These are phyloP conservation scores for Caiman crocodilus DNA, from an alignment of 2,797 vertebrate genomes.

Conservation along the genomic window DNA sequence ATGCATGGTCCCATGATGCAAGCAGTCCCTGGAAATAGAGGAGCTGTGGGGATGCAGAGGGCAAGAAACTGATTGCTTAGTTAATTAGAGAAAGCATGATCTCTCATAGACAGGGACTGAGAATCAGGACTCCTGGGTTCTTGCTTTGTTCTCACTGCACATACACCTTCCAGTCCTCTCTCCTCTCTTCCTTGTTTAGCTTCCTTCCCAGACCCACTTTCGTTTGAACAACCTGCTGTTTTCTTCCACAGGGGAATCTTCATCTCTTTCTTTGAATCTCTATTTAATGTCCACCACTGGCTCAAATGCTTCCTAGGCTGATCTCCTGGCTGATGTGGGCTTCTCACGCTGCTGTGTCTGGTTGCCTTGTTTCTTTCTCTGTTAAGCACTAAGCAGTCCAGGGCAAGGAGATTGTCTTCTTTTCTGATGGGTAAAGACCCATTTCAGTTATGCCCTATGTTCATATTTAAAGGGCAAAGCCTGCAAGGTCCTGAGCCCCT, in stretches of 20 bases:
- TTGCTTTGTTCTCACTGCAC: too few species aligned
- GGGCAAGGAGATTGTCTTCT: not conserved
- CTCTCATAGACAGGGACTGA: not conserved
- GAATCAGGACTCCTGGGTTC: not conserved
- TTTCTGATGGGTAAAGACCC: not conserved
- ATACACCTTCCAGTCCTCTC: not conserved
- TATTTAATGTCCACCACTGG: not conserved
- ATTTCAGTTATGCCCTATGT: too few species aligned
- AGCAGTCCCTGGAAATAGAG: not conserved
- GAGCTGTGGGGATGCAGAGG: not conserved
- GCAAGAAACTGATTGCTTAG: not conserved
- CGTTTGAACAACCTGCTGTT: not conserved
- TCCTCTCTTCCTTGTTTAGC: not conserved
- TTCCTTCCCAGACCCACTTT: accelerated
- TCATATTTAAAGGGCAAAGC: too few species aligned
- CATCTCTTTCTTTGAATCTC: not conserved
- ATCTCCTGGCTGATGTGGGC: not conserved
- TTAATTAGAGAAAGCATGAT: not conserved
- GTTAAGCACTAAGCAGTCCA: not conserved
- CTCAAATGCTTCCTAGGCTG: not conserved
- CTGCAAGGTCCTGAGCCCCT: not conserved
- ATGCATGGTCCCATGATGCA: not conserved
- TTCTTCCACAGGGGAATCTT: not conserved
- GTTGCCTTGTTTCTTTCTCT: too few species aligned
- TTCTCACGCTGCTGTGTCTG: not conserved